A percentile compares a stretch with the other conserved stretches of the same genome.
Evolutionary conservation across 2,113 vertebrate species (phyloP).

Genomic region (Crotophaga sulcirostris): DNA sequence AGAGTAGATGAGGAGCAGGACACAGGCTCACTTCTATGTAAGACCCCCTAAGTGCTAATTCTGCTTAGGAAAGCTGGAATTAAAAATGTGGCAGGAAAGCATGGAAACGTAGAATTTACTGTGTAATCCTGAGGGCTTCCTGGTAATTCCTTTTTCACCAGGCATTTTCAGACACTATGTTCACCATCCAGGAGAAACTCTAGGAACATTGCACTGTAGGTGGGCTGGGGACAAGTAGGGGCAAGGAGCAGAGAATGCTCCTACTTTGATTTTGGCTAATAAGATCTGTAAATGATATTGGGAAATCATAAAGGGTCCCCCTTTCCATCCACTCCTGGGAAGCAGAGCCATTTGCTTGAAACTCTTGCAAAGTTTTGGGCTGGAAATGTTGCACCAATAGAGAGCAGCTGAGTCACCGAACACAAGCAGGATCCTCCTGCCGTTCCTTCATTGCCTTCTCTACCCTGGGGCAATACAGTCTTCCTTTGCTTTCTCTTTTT

Average conservation of each 20-base stretch:
- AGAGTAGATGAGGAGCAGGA: not conserved
- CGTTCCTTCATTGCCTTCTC: slow-evolving; percentile 10
- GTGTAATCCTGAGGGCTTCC: not conserved
- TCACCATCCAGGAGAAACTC: not conserved
- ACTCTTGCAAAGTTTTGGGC: slow-evolving; percentile 36
- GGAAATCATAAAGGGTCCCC: not conserved
- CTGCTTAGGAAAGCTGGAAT: not conserved
- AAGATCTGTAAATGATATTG: not conserved
- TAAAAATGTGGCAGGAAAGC: not conserved
- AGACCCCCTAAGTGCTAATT: not conserved
- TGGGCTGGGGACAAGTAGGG: not conserved
- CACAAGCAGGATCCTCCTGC: slow-evolving; percentile 17
- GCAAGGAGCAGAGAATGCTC: not conserved
- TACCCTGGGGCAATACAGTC: slow-evolving; percentile 30
- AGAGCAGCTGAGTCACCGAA: slow-evolving; percentile 62
- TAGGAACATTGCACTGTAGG: not conserved
- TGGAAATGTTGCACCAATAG: slow-evolving; percentile 17
- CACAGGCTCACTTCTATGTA: not conserved
- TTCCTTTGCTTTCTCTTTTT: not conserved
- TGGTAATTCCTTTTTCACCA: not conserved
- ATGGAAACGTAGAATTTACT: not conserved
- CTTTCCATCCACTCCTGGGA: not conserved
- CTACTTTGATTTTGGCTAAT: not conserved
- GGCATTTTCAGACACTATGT: not conserved
- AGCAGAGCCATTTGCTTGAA: not conserved